These are phyloP conservation scores for Cybosia mesomella DNA, from an alignment of 2,888 invertebrate species.

Conservation along the genomic window DNA sequence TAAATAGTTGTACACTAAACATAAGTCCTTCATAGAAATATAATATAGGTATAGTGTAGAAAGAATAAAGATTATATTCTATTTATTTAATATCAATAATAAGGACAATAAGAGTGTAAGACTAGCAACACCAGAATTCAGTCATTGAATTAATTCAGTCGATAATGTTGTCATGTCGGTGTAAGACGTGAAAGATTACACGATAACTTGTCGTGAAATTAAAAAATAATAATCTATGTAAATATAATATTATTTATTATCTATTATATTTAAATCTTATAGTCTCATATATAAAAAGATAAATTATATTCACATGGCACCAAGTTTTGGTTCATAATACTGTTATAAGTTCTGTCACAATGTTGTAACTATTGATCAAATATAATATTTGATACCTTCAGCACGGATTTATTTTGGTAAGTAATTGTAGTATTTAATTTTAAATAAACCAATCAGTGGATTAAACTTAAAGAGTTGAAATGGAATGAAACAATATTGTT, in stretches of 20 bases:
- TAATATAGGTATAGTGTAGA: too few species aligned
- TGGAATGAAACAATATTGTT: neutral
- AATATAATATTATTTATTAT: neutral
- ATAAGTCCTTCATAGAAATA: too few species aligned
- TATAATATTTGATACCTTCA: conserved; percentile 6
- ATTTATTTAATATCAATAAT: neutral
- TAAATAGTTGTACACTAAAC: too few species aligned
- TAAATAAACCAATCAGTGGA: neutral
- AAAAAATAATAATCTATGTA: neutral
- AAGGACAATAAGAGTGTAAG: too few species aligned
- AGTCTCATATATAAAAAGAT: neutral
- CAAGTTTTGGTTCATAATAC: neutral
- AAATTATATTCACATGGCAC: neutral
- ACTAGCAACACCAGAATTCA: too few species aligned
- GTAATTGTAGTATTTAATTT: conserved; percentile 1
- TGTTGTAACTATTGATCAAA: conserved; percentile 24
- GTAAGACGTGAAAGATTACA: conserved; percentile 1
- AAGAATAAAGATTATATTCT: too few species aligned
- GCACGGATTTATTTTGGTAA: conserved; percentile 11
- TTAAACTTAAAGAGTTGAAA: neutral
- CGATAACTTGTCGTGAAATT: neutral
- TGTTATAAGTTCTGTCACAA: neutral
- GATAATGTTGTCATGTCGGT: conserved; percentile 2
- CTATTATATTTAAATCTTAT: neutral
- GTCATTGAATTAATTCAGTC: too few species aligned